A percentile compares a stretch with the other conserved stretches of the same genome.
These are phyloP conservation scores for Anaspis maculata DNA, from an alignment of 2,888 invertebrate genomes.

Conservation along the genomic window DNA sequence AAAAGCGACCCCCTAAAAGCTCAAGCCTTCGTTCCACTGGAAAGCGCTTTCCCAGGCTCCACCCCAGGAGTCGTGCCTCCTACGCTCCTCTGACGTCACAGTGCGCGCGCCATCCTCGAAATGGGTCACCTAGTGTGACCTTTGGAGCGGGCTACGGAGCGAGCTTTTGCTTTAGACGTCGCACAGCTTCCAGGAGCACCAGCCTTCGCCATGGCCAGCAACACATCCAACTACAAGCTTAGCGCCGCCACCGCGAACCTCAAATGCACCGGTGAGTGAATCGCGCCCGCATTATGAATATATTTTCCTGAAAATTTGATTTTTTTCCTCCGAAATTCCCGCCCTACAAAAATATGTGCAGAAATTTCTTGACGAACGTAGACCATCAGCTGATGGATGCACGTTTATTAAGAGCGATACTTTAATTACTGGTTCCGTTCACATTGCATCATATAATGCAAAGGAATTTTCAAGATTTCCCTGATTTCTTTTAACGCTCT, in stretches of 20 bases:
- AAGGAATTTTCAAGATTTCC: no score
- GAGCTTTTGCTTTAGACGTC: conserved; percentile 30
- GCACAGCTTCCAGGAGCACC: conserved; percentile 34
- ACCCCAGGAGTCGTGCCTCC: conserved; percentile 30
- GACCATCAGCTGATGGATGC: no score
- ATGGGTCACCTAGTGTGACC: conserved; percentile 41
- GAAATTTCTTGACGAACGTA: no score
- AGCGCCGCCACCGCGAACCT: conserved; percentile 33
- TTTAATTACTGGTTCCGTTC: no score
- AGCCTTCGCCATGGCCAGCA: conserved; percentile 34
- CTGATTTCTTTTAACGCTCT: no score
- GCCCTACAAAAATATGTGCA: no score
- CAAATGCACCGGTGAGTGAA: conserved; percentile 37
- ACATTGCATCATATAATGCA: no score
- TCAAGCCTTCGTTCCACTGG: not conserved
- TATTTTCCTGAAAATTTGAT: not conserved
- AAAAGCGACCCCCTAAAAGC: not conserved
- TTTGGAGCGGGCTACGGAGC: conserved; percentile 18
- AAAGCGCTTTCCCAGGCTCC: conserved; percentile 18
- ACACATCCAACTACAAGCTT: conserved; percentile 37
- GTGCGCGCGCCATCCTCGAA: conserved; percentile 34
- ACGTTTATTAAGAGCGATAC: no score
- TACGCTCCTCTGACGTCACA: conserved; percentile 33
- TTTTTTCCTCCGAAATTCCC: no score
- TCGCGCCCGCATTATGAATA: not conserved